Base-by-base conservation (phyloP, 2,888 invertebrate species). In the Acronicta psi region DNA sequence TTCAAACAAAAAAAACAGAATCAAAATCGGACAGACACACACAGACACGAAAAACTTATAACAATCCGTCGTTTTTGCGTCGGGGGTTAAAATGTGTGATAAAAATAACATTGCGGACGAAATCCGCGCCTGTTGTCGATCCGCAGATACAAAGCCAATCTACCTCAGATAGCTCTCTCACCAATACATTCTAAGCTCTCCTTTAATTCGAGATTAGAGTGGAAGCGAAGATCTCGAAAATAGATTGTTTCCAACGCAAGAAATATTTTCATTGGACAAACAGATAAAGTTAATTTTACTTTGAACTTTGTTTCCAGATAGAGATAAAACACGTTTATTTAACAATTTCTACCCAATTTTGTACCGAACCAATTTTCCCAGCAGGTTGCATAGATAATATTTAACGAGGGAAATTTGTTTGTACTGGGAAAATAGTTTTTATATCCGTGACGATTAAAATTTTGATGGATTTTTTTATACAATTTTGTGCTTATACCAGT, bases 311-410 rank as follows among this genome's bases (percentile, higher is more conserved):
- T 25, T 55, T 29, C 23, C 14, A 42, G 63, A 65, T 62, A 42
- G 44, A 46, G 69, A 65, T 69, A 50, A 42, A 46, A 42, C 69
- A 65, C 65, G 65, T 36, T 11, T 62, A n/a, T 7, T 17, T 44
- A 44, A 29, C 11, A 16, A 18, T 59, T n/a, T 36, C 8, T 17
- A 20, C 20, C 8, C 41, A n/a, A 25, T 25, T 45, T 44, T 18
- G 17, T 34, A 20, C 36, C 52, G 9, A 40, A 47, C 16, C 0
- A 13, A 13, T 9, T 23, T 41, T 31, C 34, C 8, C 6, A n/a
- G 8, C 1, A 10, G 11, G 14, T 20, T 3, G 52, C 11, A 41
- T 29, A 46, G 9, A 2, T 42, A 31, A 25, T 34, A 18, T 31
- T 34, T 34, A 34, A 18, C 13, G 29, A 51, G 38, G 18, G 34